These are phyloP conservation scores for Callinectes sapidus DNA, from an alignment of 2,888 invertebrate species.

Conservation along the genomic window DNA sequence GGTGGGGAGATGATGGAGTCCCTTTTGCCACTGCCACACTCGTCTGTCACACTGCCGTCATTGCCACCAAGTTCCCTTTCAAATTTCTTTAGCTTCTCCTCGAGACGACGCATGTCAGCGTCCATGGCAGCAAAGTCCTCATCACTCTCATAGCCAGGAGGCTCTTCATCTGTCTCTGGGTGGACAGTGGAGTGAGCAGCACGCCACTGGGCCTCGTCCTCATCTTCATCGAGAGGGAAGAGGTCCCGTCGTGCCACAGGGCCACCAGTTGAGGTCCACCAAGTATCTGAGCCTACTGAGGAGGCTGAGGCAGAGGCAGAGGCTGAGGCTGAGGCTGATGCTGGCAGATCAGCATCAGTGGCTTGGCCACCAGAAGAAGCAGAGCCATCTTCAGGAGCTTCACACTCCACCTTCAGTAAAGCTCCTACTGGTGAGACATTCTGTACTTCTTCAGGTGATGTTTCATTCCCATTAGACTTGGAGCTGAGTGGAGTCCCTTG, in stretches of 20 bases:
- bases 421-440: neutral
- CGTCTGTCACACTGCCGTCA: neutral
- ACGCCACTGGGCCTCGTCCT: constrained; percentile 66
- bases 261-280: constrained; percentile 57
- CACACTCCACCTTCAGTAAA: constrained; percentile 10
- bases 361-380: constrained; percentile 43
- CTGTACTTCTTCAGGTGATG: neutral
- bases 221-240: constrained; percentile 65
- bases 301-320: constrained; percentile 58
- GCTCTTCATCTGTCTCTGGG: constrained; percentile 61
- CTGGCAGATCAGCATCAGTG: constrained; percentile 54
- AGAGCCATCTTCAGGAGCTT: constrained; percentile 54
- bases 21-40: neutral
- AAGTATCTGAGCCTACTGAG: constrained; percentile 53
- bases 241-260: constrained; percentile 66
- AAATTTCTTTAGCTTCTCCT: constrained; percentile 70
- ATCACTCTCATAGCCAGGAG: constrained; percentile 60
- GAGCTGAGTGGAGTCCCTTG: neutral
- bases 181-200: constrained; percentile 51
- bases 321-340: constrained; percentile 57
- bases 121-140: constrained; percentile 72
- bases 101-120: constrained; percentile 70
- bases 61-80: constrained; percentile 64
- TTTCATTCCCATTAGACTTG: neutral
- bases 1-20: neutral